A percentile compares a stretch with the other conserved stretches of the same genome.
Conservation (phyloP, 2,797 vertebrate genomes). For the Eupleurogrammus muticus region DNA sequence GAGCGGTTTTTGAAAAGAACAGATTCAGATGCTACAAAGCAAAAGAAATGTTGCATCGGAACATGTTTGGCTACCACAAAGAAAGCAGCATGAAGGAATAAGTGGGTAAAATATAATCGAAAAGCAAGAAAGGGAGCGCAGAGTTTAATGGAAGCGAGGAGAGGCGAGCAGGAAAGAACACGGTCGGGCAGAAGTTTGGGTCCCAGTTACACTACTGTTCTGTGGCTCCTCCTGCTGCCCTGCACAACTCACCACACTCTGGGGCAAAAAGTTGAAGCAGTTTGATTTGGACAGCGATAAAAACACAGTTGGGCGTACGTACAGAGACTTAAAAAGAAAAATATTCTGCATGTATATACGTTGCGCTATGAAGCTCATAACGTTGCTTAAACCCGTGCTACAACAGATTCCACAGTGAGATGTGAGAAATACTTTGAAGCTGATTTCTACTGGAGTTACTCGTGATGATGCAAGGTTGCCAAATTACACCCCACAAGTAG, state of each 20-base stretch:
- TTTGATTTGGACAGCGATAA: background rate
- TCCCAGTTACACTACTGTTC: slow-evolving; percentile 53
- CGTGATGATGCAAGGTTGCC: background rate
- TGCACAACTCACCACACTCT: slow-evolving; percentile 67
- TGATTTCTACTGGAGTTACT: background rate
- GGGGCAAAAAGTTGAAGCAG: slow-evolving; percentile 49
- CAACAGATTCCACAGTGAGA: background rate
- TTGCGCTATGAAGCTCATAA: background rate
- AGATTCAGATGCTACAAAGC: slow-evolving; percentile 5
- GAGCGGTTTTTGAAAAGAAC: slow-evolving; percentile 14
- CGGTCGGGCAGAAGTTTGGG: slow-evolving; percentile 25
- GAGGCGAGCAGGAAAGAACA: background rate
- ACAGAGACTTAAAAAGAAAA: background rate
- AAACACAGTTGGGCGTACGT: background rate
- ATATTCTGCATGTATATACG: background rate
- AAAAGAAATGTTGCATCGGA: slow-evolving; percentile 19
- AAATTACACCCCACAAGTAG: background rate
- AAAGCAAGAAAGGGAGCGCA: background rate
- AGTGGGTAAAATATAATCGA: background rate
- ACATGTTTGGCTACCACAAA: background rate
- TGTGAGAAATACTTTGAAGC: background rate
- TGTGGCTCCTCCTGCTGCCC: slow-evolving; percentile 81
- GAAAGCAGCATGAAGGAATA: background rate
- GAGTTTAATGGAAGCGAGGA: background rate
- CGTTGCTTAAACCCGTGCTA: background rate